Evolutionary conservation across 2,888 invertebrate genomes (phyloP).

Genomic region (Chydorus sphaericus): DNA sequence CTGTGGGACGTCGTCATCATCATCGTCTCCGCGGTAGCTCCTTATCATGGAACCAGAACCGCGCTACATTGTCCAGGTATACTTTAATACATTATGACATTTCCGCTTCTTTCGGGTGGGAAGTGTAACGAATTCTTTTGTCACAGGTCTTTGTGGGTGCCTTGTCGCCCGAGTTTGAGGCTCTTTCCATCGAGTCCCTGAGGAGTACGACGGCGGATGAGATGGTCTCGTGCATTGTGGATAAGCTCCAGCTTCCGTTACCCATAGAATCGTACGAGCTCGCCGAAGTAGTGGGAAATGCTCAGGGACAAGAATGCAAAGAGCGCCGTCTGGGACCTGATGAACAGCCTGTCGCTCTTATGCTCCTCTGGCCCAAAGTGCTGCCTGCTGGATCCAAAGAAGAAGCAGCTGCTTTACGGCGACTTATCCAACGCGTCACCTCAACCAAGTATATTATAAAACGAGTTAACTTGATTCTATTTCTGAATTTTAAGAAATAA

Average conservation of each 20-base stretch:
- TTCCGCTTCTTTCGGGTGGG: neutral
- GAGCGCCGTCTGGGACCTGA: slow-evolving; percentile 67
- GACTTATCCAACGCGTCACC: neutral
- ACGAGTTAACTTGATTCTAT: too few species aligned
- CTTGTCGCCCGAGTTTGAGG: slow-evolving; percentile 73
- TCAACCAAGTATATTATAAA: too few species aligned
- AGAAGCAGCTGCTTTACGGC: neutral
- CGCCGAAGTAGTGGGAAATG: slow-evolving; percentile 74
- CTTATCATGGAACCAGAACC: slow-evolving; percentile 7
- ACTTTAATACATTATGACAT: neutral
- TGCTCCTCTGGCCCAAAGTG: slow-evolving; percentile 33
- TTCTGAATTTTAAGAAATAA: too few species aligned
- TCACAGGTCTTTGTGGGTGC: slow-evolving; percentile 77
- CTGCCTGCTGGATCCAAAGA: neutral
- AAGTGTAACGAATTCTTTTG: too few species aligned
- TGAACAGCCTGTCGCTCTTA: slow-evolving; percentile 35
- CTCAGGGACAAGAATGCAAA: slow-evolving; percentile 78
- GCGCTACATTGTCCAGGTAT: slow-evolving; percentile 2
- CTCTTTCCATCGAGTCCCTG: slow-evolving; percentile 75
- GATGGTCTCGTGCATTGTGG: slow-evolving; percentile 76
- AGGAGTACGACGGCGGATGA: slow-evolving; percentile 84
- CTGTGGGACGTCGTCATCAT: slow-evolving; percentile 1
- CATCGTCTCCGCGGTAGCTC: too few species aligned
- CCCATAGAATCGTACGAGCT: slow-evolving; percentile 55
- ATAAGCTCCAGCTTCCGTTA: slow-evolving; percentile 43